Conservation (phyloP, 2,113 vertebrate genomes). For the Brachirus orientalis region DNA sequence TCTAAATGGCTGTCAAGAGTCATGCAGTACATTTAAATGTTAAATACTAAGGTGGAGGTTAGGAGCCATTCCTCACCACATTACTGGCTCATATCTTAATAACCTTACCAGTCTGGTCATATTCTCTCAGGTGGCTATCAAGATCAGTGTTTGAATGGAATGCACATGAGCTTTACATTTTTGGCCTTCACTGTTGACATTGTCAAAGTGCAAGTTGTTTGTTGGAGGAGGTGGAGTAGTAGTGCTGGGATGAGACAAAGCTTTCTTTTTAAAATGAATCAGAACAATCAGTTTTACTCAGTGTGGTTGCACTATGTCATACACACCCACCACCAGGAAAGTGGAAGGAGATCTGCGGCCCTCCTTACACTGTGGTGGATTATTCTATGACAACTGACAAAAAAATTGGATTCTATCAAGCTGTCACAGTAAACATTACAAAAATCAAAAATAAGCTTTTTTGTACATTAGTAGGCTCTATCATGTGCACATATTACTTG, state of each 20-base stretch:
- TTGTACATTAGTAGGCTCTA: too few species aligned
- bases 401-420: too few species aligned
- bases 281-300: slow-evolving; percentile 11
- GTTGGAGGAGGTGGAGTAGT: slow-evolving; percentile 30
- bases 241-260: slow-evolving; percentile 30
- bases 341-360: too few species aligned
- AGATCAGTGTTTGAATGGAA: slow-evolving; percentile 50
- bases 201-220: slow-evolving; percentile 31
- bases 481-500: too few species aligned
- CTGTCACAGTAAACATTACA: too few species aligned
- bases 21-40: slow-evolving; percentile 75
- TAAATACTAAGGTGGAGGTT: slow-evolving; percentile 78
- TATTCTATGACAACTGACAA: too few species aligned
- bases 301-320: too few species aligned
- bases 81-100: slow-evolving; percentile 79
- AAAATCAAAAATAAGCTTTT: too few species aligned
- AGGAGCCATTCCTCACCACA: slow-evolving; percentile 76
- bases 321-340: too few species aligned
- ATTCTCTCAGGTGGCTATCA: slow-evolving; percentile 65
- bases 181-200: slow-evolving; percentile 16
- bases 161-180: slow-evolving; percentile 19
- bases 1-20: slow-evolving; percentile 69
- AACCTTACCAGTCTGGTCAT: slow-evolving; percentile 62
- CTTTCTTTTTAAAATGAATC: slow-evolving; percentile 31
- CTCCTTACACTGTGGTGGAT: too few species aligned